Base-by-base conservation (phyloP, 2,113 vertebrate genomes). In the Tympanuchus pallidicinctus region DNA sequence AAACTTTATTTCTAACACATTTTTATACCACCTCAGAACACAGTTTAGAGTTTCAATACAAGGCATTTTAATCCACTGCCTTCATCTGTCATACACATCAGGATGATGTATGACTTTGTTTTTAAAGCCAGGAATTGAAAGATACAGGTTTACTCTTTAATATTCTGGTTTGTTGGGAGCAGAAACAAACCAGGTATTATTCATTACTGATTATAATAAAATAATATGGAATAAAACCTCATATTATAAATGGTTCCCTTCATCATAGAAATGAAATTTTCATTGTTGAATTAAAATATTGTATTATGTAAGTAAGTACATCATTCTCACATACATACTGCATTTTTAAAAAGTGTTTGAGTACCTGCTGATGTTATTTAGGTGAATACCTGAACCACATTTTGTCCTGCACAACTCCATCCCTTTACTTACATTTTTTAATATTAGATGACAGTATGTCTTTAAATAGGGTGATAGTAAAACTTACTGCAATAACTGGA, bases 181-280 rank as follows among this genome's bases (percentile, higher is more conserved):
- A 32, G 54, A 24, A 92, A 4, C 27, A 87, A 76, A n/a, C 13
- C 12, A 65, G 16, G 48, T 76, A 54, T 54, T 30, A 54, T 30
- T 54, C 52, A 54, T 30, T 82, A 94, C 47, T 76, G 42, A 56
- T 93, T 91, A 72, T 32, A 48, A 12, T 88, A 56, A 94, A 85
- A 86, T 85, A n/a, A 42, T 56, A 36, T 15, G 22, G 13, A 20
- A 47, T 90, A 77, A 91, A 76, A 45, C 71, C 65, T 88, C 11
- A 18, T n/a, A 61, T 92, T 91, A 86, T 45, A 27, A 50, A 63
- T 88, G 14, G 80, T 91, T 80, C 40, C 40, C 40, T 40, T 67
- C 64, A 18, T 34, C 22, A 64, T 38, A 40, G 43, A 10, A 67
- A 57, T 60, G 22, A 45, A 30, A 45, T n/a, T 71, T 66, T 86